Conservation (phyloP, 2,888 invertebrate species). For the Aphodius sticticus region DNA sequence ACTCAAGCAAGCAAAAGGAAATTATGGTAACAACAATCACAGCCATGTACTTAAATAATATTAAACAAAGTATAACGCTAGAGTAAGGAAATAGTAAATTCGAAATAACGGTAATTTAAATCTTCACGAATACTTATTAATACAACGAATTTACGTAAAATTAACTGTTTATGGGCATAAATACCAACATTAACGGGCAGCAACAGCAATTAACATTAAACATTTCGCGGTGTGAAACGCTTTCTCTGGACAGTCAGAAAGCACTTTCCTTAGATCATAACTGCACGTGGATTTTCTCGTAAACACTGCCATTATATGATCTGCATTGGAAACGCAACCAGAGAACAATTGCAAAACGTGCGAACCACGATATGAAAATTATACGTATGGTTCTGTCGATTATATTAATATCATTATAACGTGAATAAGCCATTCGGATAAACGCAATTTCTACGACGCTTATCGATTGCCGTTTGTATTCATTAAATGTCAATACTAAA, state of each 20-base stretch:
- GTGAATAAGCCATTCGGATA: not conserved
- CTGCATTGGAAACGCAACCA: not conserved
- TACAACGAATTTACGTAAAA: not conserved
- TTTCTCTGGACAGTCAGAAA: not conserved
- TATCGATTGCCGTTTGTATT: not conserved
- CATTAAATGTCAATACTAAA: not conserved
- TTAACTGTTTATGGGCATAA: not conserved
- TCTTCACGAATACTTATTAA: not conserved
- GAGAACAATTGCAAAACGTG: not conserved
- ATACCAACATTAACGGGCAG: not conserved
- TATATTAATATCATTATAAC: not conserved
- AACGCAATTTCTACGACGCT: not conserved
- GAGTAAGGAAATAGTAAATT: too few relatives aligned
- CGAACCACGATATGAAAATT: not conserved
- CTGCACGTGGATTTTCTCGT: not conserved
- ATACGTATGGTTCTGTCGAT: not conserved
- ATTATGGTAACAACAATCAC: too few relatives aligned
- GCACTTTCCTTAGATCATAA: conserved; percentile 4
- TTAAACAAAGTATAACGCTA: too few relatives aligned
- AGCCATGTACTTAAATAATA: too few relatives aligned
- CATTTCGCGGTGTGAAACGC: conserved; percentile 4
- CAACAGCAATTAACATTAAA: not conserved
- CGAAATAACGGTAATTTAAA: not conserved
- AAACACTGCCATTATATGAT: not conserved
- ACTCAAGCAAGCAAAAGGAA: too few relatives aligned